A percentile compares a stretch with the other conserved stretches of the same genome.
Conservation (phyloP, 2,888 invertebrate genomes). For the Nemotelus pantherinus region DNA sequence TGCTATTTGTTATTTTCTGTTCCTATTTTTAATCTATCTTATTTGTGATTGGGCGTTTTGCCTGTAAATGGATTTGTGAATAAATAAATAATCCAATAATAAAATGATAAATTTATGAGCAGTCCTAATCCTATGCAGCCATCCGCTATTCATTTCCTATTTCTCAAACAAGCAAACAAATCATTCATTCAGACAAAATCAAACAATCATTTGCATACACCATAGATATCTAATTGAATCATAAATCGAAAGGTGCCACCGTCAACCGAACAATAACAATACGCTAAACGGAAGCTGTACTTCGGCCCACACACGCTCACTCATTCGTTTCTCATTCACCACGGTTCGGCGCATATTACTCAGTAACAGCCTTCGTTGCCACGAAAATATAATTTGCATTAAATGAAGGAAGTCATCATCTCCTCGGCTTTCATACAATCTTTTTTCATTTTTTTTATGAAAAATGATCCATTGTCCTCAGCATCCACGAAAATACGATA, state of each 20-base stretch:
- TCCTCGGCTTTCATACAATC: not conserved
- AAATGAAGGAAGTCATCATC: constrained; percentile 44
- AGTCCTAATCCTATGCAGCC: too few species aligned
- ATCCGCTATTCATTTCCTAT: too few species aligned
- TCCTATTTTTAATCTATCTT: too few species aligned
- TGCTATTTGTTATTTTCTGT: too few species aligned
- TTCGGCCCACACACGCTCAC: constrained; percentile 29
- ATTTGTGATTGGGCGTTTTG: too few species aligned
- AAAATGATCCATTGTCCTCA: constrained; percentile 41
- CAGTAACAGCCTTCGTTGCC: not conserved
- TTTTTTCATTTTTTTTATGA: not conserved
- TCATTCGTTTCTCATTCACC: constrained; percentile 20
- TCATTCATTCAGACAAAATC: not conserved
- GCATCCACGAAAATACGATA: constrained; percentile 12
- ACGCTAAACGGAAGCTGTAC: constrained; percentile 30
- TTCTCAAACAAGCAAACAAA: too few species aligned
- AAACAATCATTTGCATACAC: constrained; percentile 15
- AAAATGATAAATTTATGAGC: too few species aligned
- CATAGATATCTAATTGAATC: constrained; percentile 36
- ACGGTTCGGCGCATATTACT: not conserved
- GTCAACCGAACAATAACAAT: not conserved
- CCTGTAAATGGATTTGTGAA: too few species aligned
- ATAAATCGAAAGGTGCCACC: constrained; percentile 36
- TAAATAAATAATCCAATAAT: too few species aligned
- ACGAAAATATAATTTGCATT: constrained; percentile 32